Conservation (phyloP, 2,113 vertebrate species). For the Elachura formosa region DNA sequence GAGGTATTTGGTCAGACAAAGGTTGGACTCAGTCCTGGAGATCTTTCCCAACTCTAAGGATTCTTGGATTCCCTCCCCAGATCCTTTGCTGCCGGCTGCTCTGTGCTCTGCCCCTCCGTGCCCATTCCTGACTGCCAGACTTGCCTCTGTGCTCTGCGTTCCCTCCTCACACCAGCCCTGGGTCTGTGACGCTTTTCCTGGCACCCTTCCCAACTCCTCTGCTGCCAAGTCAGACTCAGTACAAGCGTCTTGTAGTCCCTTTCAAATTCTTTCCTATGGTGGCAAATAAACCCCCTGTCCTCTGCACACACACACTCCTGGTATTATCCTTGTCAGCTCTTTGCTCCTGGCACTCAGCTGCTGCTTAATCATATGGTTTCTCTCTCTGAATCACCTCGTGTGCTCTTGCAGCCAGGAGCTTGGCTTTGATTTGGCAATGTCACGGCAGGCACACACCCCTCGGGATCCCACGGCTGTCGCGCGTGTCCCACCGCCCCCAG, state of each 20-base stretch:
- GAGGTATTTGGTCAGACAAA: background rate
- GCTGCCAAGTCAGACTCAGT: constrained; percentile 14
- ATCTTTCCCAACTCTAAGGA: background rate
- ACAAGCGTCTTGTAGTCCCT: constrained; percentile 1
- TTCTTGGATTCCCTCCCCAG: background rate
- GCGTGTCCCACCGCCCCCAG: background rate
- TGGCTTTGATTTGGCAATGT: background rate
- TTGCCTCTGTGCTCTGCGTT: background rate
- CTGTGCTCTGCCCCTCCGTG: background rate
- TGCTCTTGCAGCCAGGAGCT: background rate
- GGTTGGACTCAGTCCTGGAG: accelerated
- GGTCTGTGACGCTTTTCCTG: background rate
- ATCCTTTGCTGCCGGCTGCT: background rate
- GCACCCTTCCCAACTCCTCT: constrained; percentile 1
- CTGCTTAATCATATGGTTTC: constrained; percentile 39
- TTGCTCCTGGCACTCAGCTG: constrained; percentile 40
- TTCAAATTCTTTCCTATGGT: background rate
- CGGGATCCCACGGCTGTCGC: background rate
- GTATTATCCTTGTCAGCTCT: constrained; percentile 12
- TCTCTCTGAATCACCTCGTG: constrained; percentile 5
- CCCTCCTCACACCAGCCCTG: background rate
- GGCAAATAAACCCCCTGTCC: constrained; percentile 2
- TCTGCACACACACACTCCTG: background rate
- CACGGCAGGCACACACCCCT: background rate
- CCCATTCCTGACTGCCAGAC: background rate